phyloP scores from a whole-genome alignment of 2,113 vertebrate genomes.

The Rostratula benghalensis region DNA sequence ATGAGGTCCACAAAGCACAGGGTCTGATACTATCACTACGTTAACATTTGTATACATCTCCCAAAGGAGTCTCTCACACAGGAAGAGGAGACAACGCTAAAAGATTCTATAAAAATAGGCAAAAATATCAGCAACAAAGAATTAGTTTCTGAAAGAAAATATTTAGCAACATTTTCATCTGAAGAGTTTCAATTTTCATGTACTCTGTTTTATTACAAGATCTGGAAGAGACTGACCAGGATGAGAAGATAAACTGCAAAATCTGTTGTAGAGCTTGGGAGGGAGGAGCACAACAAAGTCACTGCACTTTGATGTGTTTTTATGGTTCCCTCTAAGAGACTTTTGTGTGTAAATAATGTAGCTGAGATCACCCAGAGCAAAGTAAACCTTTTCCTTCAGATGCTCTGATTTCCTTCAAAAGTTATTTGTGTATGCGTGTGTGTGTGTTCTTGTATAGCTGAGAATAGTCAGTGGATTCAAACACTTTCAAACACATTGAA shows the following conservation, averaged over 20 bases:
- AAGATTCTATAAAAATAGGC: background rate
- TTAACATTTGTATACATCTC: background rate
- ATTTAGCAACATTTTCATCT: background rate
- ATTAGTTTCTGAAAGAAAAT: background rate
- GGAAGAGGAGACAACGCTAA: background rate
- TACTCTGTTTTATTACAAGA: background rate
- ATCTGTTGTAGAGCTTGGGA: background rate
- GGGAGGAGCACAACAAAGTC: background rate
- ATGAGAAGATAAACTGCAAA: conserved; percentile 25
- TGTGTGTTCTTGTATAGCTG: conserved; percentile 1
- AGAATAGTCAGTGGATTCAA: background rate
- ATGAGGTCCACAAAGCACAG: background rate
- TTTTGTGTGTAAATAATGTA: conserved; percentile 56
- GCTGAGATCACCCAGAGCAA: conserved; percentile 40
- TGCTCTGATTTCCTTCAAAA: conserved; percentile 32
- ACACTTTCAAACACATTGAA: conserved; percentile 21
- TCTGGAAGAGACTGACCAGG: background rate
- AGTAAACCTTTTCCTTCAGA: conserved; percentile 40
- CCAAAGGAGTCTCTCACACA: background rate
- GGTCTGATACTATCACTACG: background rate
- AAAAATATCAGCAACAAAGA: background rate
- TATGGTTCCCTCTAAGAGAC: conserved; percentile 32
- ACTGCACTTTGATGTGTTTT: conserved; percentile 44
- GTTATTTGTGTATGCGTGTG: background rate
- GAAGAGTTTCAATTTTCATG: background rate